phyloP scores from a whole-genome alignment of 2,888 invertebrate species.

The Hydriomena furcata region DNA sequence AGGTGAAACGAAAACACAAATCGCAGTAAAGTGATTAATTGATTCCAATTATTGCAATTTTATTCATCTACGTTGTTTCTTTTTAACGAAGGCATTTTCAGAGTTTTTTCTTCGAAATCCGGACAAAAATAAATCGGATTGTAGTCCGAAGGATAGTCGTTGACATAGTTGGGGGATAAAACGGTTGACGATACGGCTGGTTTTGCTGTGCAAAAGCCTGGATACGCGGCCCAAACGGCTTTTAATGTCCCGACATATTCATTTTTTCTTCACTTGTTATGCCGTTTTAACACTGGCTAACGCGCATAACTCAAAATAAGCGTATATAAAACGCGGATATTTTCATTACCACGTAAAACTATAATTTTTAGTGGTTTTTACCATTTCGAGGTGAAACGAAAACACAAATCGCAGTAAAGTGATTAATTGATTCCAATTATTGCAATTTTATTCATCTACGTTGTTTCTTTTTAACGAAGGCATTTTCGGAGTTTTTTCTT shows the following conservation, averaged over 20 bases:
- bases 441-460: no score
- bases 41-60: constrained; percentile 20
- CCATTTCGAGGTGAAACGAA: constrained; percentile 28
- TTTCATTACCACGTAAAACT: constrained; percentile 12
- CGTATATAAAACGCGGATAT: constrained; percentile 8
- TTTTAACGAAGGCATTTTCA: no score
- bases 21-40: constrained; percentile 21
- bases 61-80: no score
- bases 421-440: constrained; percentile 26
- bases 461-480: no score
- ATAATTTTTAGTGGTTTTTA: constrained; percentile 31
- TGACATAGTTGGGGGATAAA: no score
- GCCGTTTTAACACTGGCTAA: constrained; percentile 2
- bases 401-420: constrained; percentile 26
- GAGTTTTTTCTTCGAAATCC: no score
- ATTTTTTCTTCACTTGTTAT: constrained; percentile 8
- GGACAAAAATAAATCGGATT: no score
- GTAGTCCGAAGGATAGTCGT: no score
- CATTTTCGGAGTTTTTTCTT: no score
- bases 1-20: constrained; percentile 30
- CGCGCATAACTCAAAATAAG: constrained; percentile 15
- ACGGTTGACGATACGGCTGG: no score
- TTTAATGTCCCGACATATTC: constrained; percentile 21
- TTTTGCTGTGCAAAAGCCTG: neutral
- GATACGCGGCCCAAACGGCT: no score